Base-by-base conservation (phyloP, 2,888 invertebrate species). In the Crematogaster levior region DNA sequence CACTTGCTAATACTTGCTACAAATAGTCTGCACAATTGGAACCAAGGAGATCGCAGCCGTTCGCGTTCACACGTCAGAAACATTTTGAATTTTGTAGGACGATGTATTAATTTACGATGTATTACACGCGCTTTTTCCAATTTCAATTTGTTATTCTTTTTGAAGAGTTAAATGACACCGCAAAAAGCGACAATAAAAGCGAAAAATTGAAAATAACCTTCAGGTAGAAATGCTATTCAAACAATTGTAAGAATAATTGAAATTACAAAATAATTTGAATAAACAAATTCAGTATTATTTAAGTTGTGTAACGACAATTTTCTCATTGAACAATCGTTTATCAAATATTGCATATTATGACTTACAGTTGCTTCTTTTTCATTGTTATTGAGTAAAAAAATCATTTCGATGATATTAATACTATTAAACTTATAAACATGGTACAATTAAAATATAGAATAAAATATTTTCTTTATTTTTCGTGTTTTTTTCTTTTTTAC, bases 1-100 rank as follows among this genome's bases (percentile, higher is more conserved):
- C 68, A 79, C 61, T 73, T 83, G 77, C 82, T 63, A 40, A 66
- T 60, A 77, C 46, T 79, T 66, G 83, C 51, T 65, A n/a, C 79
- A 34, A 82, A 12, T 40, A 72, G 60, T 61, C 70, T 48, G 63
- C 60, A 63, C 68, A 63, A 21, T 30, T 56, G 63, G 24, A 72
- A 80, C 63, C 72, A 48, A 65, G 61, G 48, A 51, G 73, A 68
- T 77, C 40, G 40, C 43, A 68, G 21, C 37, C 18, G 21, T 12
- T 3, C 53, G 27, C 27, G 51, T 66, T 75, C 70, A 43, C 46
- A 46, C 30, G 21, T 56, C 7, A 21, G 30, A n/a, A 24, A 15
- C 6, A n/a, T n/a, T n/a, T n/a, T 48, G 48, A 34, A 43, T 53
- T 30, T 56, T 40, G 53, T 21, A 1, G 10, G 56, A 5, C 9